A percentile compares a stretch with the other conserved stretches of the same genome.
phyloP scores from a whole-genome alignment of 2,888 invertebrate genomes.

The Empis livida region DNA sequence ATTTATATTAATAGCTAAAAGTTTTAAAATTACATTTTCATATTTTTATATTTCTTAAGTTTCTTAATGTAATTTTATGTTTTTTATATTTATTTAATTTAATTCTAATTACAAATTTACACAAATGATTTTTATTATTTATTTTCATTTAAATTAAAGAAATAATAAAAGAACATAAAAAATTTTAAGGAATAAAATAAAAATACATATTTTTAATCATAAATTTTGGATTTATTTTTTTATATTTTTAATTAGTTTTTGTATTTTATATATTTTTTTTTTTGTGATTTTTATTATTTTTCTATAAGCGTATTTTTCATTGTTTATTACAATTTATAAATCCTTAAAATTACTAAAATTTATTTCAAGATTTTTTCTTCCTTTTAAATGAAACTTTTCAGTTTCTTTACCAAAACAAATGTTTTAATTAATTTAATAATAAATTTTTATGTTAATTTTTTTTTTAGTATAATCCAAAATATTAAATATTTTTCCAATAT shows the following conservation, averaged over 20 bases:
- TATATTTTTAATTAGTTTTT: not conserved
- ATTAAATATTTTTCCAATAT: too few relatives aligned
- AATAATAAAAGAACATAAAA: not conserved
- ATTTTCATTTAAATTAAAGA: not conserved
- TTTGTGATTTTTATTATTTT: slow-evolving; percentile 12
- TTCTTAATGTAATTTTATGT: too few relatives aligned
- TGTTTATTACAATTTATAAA: slow-evolving; percentile 15
- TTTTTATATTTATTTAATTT: not conserved
- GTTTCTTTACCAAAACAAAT: not conserved
- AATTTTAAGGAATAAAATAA: not conserved
- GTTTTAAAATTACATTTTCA: too few relatives aligned
- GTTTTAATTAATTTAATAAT: too few relatives aligned
- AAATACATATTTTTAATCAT: not conserved
- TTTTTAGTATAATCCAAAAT: too few relatives aligned
- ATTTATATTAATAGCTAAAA: too few relatives aligned
- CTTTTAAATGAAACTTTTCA: not conserved
- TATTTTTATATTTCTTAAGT: too few relatives aligned
- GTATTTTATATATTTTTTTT: not conserved
- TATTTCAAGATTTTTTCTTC: not conserved
- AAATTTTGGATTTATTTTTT: not conserved
- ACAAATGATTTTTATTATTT: not conserved
- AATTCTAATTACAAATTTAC: slow-evolving; percentile 1
- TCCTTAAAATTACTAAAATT: not conserved
- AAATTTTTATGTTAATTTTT: too few relatives aligned
- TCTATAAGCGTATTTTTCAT: slow-evolving; percentile 22